Evolutionary conservation across 2,797 vertebrate genomes (phyloP), one percentile per base, ranked within the genome.

Genomic region (Holocentrus rufus): DNA sequence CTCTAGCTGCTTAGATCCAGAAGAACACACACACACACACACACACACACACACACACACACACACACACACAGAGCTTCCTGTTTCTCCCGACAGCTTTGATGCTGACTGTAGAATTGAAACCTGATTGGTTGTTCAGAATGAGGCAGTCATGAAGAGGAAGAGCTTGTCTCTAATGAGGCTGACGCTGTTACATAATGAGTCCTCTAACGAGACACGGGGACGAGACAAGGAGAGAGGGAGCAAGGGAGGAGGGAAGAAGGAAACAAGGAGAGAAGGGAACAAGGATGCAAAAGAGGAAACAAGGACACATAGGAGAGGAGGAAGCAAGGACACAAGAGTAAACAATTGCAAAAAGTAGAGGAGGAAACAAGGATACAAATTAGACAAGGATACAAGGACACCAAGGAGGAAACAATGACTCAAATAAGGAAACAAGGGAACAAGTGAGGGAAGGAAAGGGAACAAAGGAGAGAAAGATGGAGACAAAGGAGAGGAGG

Each of bases 61-160:
- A 8, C 69, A 49, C 52, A 30, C 15, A 69, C 44, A 54, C n/a
- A n/a, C n/a, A n/a, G n/a, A 27, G 25, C 25, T 14, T 42, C 39
- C 39, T 42, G 39, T 11, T 42, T 42, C 39, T 10, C 34, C 7
- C 1, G 34, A 10, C 1, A 1, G 8, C 1, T 61, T 44, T 82
- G 64, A 82, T 59, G 69, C 79, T 60, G 80, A 64, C 14, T 31
- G 8, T 8, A 22, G 14, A 52, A 20, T 4, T 44, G 44, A 27
- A 36, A 53, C 67, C 5, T 54, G 58, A 73, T 75, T 77, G 79
- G 72, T 39, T 69, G 58, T 14, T 39, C 1, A 15, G 65, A 27
- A 61, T 25, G n/a, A 47, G 13, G 23, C 13, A 5, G 20, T 23
- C 2, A 42, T 11, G 39, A 42, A 13, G 39, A 42, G 39, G 39